phyloP scores from a whole-genome alignment of 2,113 vertebrate species.

The Triplophysa rosa region DNA sequence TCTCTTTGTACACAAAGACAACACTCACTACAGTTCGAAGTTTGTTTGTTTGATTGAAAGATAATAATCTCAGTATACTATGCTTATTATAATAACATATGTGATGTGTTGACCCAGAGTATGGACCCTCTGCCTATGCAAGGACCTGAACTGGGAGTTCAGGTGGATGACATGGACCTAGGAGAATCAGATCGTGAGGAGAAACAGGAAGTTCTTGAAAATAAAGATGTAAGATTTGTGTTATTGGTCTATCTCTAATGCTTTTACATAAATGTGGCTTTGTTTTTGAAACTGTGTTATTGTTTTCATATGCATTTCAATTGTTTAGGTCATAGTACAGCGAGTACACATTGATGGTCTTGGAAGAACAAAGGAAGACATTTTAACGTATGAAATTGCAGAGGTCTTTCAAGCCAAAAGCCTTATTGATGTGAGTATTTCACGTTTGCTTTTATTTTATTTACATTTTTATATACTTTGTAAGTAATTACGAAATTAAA shows the following conservation, averaged over 20 bases:
- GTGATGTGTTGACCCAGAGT: constrained; percentile 73
- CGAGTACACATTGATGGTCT: constrained; percentile 91
- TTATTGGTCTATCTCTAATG: not conserved
- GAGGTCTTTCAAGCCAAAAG: constrained; percentile 91
- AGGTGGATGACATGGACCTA: constrained; percentile 86
- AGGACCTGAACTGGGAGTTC: constrained; percentile 85
- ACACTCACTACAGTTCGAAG: not conserved
- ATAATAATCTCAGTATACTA: not conserved
- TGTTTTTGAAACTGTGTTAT: not conserved
- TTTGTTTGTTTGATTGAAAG: not conserved
- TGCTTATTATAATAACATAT: not conserved
- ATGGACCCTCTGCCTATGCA: constrained; percentile 89
- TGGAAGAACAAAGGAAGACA: constrained; percentile 90
- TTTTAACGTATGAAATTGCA: constrained; percentile 88
- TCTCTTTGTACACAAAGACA: not conserved
- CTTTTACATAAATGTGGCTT: not conserved
- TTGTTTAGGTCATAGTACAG: constrained; percentile 88
- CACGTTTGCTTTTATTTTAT: not conserved
- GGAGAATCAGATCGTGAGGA: constrained; percentile 84
- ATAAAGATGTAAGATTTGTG: constrained; percentile 84
- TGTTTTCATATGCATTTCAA: not conserved
- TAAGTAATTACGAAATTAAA: too few relatives aligned
- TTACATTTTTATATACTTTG: too few relatives aligned
- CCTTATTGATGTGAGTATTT: constrained; percentile 86
- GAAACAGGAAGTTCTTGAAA: constrained; percentile 94